A percentile compares a stretch with the other conserved stretches of the same genome.
Conservation (phyloP, 2,888 invertebrate species). For the Drosophila gaucha region DNA sequence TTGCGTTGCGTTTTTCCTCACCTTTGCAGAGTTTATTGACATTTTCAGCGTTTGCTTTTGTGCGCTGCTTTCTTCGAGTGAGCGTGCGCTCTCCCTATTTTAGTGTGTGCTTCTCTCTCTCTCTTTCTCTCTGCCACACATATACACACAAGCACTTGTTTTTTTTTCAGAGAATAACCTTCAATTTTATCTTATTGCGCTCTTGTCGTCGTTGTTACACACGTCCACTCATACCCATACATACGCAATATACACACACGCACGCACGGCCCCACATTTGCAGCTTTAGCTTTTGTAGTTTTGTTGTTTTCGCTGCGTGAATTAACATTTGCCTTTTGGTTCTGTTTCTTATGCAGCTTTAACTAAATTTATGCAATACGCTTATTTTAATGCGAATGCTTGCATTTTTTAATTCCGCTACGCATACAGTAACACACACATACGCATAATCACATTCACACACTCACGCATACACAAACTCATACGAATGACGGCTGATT, state of each 20-base stretch:
- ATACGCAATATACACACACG: slow-evolving; percentile 19
- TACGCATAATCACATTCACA: slow-evolving; percentile 7
- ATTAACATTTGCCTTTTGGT: slow-evolving; percentile 49
- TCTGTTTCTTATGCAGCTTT: slow-evolving; percentile 35
- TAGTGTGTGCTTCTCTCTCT: slow-evolving; percentile 21
- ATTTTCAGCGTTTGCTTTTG: slow-evolving; percentile 78
- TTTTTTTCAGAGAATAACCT: slow-evolving; percentile 67
- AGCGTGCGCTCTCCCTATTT: slow-evolving; percentile 63
- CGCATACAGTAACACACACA: slow-evolving; percentile 22
- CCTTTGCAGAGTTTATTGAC: slow-evolving; percentile 81
- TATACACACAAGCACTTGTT: slow-evolving; percentile 50
- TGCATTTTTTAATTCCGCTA: slow-evolving; percentile 45
- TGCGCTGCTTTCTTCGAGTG: slow-evolving; percentile 70
- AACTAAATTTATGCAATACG: slow-evolving; percentile 39
- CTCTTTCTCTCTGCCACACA: slow-evolving; percentile 41
- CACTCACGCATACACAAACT: slow-evolving; percentile 31
- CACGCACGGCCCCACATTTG: slow-evolving; percentile 40
- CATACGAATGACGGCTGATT: slow-evolving; percentile 36
- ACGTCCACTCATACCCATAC: slow-evolving; percentile 24
- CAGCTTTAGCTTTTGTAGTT: slow-evolving; percentile 36
- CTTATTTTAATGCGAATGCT: slow-evolving; percentile 33
- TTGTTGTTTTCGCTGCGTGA: slow-evolving; percentile 46
- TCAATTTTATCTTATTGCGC: slow-evolving; percentile 78
- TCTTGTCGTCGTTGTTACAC: slow-evolving; percentile 48
- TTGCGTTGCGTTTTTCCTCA: slow-evolving; percentile 79